A percentile compares a stretch with the other conserved stretches of the same genome.
These are phyloP conservation scores for Cavia aperea DNA, from an alignment of 2,113 vertebrate genomes.

Conservation along the genomic window DNA sequence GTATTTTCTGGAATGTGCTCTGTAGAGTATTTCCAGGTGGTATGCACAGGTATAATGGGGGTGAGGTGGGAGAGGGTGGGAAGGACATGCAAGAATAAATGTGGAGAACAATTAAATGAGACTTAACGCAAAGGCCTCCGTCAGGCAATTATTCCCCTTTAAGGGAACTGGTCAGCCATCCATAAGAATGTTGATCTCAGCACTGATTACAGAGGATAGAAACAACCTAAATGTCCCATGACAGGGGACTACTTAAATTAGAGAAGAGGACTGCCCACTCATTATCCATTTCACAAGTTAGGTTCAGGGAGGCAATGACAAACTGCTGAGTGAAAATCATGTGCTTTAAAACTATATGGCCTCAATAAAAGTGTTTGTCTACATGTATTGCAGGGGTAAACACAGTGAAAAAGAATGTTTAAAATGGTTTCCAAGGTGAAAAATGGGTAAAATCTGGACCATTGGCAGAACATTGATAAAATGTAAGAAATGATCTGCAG, in stretches of 20 bases:
- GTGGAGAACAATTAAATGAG: background rate
- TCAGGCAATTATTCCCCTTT: background rate
- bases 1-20: background rate
- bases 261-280: background rate
- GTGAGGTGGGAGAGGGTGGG: fast-evolving
- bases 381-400: background rate
- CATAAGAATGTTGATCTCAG: background rate
- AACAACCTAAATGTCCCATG: background rate
- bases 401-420: background rate
- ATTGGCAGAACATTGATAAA: background rate
- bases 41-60: background rate
- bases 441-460: background rate
- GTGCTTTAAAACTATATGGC: background rate
- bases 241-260: background rate
- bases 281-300: background rate
- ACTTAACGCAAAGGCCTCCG: background rate
- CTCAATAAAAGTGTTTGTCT: background rate
- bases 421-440: background rate
- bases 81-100: too few species aligned
- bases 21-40: background rate
- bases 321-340: background rate
- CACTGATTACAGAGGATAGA: background rate
- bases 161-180: background rate
- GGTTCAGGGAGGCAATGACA: background rate
- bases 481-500: background rate